Base-by-base conservation (phyloP, 1,140 invertebrate genomes). In the Drosophila subpulchrella region DNA sequence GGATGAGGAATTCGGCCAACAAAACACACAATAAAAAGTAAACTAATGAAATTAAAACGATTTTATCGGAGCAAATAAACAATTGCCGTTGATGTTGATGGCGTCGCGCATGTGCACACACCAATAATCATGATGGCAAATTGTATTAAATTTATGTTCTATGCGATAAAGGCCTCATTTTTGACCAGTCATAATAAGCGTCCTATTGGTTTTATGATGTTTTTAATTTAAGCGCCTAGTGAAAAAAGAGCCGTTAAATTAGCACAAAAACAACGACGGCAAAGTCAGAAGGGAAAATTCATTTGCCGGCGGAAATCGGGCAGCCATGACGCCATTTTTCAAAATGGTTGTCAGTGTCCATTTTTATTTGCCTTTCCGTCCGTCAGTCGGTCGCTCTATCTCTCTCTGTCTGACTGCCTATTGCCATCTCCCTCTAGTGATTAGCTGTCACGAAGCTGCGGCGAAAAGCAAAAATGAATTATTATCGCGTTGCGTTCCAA, bases 381-480 rank as follows among this genome's bases (percentile, higher is more conserved):
- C 8, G 20, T 56, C 60, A 53, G 32, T 20, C 50, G 4, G 27
- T 4, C 32, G 47, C 57, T 65, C 46, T n/a, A 36, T 8, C 15
- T 53, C 34, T 39, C 30, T 50, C 27, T 38, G 12, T 36, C 32
- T 42, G 38, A 24, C 24, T 24, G 42, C 74, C 47, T 62, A 34
- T 42, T 24, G 42, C 46, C 46, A 6, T 63, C 57, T 56, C 36
- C 36, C 56, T 68, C 63, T 74, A 66, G 83, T 86, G 83, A 86
- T 86, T 88, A 86, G 83, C 83, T 79, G 83, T 88, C 83, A 86
- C 79, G 72, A 82, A 71, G 61, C 74, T 65, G 83, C 65, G 79
- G 63, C 72, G 50, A 70, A 83, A 79, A 44, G 86, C 83, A 86
- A 82, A 88, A 86, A 88, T 86, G 83, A 86, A 86, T 88, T 86